Evolutionary conservation across 2,113 vertebrate species (phyloP).

Genomic region (Chaetorhynchus papuensis): DNA sequence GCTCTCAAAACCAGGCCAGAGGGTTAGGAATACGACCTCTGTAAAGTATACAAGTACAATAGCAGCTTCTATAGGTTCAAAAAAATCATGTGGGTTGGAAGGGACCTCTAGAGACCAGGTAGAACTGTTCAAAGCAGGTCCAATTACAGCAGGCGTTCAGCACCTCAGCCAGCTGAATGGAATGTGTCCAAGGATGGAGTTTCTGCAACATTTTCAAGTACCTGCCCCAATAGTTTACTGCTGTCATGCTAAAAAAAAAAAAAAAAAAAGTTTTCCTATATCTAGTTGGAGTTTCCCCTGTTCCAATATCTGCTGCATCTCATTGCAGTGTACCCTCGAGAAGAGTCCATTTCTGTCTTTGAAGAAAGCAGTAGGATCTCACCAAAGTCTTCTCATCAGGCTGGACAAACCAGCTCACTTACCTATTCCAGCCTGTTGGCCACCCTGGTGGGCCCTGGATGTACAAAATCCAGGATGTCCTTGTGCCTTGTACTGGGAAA

Average conservation of each 20-base stretch:
- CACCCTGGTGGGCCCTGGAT: neutral
- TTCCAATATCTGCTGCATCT: neutral
- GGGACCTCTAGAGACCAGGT: neutral
- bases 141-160: neutral
- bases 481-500: neutral
- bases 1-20: neutral
- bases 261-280: neutral
- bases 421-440: neutral
- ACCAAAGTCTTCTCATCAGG: neutral
- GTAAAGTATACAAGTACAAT: neutral
- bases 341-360: neutral
- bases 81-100: neutral
- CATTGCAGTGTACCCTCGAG: neutral
- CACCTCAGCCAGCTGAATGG: accelerated
- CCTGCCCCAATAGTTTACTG: neutral
- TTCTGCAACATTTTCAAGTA: neutral
- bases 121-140: neutral
- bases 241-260: neutral
- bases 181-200: neutral
- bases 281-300: neutral
- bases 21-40: neutral
- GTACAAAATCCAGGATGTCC: neutral
- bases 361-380: neutral
- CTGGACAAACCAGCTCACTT: neutral
- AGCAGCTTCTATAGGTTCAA: neutral